phyloP scores from a whole-genome alignment of 92 coral and sea anemone species.

The Galaxea fascicularis region DNA sequence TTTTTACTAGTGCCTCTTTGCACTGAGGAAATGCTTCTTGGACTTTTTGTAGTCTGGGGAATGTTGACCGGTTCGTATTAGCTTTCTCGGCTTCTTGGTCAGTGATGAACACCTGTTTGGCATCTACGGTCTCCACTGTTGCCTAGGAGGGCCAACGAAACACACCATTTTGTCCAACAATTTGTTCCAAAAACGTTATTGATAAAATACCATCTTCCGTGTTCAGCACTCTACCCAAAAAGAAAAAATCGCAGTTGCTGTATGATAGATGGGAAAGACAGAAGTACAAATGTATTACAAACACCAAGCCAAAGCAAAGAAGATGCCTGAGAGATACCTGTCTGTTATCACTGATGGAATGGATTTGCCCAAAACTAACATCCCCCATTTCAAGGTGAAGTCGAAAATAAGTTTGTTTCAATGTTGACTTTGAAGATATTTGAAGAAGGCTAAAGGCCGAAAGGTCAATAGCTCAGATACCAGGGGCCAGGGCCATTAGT shows the following conservation, averaged over 20 bases:
- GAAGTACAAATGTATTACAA: slow-evolving; percentile 38
- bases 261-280: slow-evolving; percentile 17
- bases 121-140: background rate
- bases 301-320: slow-evolving; percentile 39
- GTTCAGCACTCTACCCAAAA: background rate
- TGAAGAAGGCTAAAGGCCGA: no score
- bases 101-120: background rate
- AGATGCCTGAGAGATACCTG: slow-evolving; percentile 5
- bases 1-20: no score
- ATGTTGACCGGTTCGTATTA: background rate
- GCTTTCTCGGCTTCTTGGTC: background rate
- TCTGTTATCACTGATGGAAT: slow-evolving; percentile 36
- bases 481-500: no score
- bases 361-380: slow-evolving; percentile 36
- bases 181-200: background rate
- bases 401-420: slow-evolving; percentile 19
- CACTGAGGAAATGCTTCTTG: background rate
- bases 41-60: background rate
- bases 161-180: background rate
- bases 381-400: slow-evolving; percentile 23
- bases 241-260: background rate
- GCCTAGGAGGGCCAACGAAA: background rate
- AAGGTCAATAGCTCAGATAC: no score
- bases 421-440: no score
- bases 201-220: background rate